A percentile compares a stretch with the other conserved stretches of the same genome.
Evolutionary conservation across 1,140 invertebrate genomes (phyloP).

Genomic region (Euwallacea fornicatus): DNA sequence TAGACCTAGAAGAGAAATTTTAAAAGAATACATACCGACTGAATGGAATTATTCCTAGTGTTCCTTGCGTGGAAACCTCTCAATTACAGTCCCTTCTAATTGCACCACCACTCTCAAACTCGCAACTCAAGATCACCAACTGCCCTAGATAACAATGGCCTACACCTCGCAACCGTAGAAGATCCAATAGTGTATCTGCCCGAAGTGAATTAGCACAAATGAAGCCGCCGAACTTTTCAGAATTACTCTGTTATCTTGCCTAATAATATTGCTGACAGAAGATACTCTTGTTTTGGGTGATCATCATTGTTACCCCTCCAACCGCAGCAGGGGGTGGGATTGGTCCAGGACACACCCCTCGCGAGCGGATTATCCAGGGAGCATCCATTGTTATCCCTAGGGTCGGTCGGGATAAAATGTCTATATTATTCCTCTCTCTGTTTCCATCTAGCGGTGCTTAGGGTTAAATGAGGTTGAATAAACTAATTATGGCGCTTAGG

Average conservation of each 20-base stretch:
- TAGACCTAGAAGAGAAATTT: too few species aligned
- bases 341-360: constrained; percentile 40
- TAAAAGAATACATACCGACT: too few species aligned
- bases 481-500: constrained; percentile 36
- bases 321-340: constrained; percentile 43
- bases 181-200: constrained; percentile 7
- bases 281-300: constrained; percentile 43
- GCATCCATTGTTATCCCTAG: constrained; percentile 39
- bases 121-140: too few species aligned
- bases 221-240: constrained; percentile 38
- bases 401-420: constrained; percentile 34
- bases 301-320: constrained; percentile 45
- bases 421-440: constrained; percentile 35
- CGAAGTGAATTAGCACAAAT: constrained; percentile 42
- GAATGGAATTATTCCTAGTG: too few species aligned
- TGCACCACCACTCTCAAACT: too few species aligned
- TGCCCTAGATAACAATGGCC: too few species aligned
- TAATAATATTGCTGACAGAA: constrained; percentile 46
- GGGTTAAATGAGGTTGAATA: constrained; percentile 39
- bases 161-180: too few species aligned
- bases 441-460: constrained; percentile 29
- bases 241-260: constrained; percentile 44
- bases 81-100: too few species aligned
- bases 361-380: constrained; percentile 23
- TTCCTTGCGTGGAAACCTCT: too few species aligned